Percentiles rank a stretch among this genome's conserved stretches.
Evolutionary conservation across 2,797 vertebrate species (phyloP).

Genomic region (Poeciliopsis infans): DNA sequence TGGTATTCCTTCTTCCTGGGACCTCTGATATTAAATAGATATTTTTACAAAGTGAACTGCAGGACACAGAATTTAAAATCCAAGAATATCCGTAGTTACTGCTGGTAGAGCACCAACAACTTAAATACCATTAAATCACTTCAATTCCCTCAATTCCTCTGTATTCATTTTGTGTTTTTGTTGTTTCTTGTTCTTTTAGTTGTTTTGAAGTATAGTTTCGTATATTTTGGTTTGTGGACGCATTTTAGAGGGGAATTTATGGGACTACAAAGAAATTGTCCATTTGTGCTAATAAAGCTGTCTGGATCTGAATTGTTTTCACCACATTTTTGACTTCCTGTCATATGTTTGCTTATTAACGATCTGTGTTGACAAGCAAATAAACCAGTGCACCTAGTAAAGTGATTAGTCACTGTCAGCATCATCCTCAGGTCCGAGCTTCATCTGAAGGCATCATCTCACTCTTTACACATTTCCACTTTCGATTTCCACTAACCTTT

Average conservation of each 20-base stretch:
- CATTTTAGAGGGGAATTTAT: neutral
- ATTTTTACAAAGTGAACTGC: neutral
- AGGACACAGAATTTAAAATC: neutral
- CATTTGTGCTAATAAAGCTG: neutral
- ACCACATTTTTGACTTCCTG: neutral
- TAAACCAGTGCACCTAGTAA: neutral
- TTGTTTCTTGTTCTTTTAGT: neutral
- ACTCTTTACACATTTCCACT: neutral
- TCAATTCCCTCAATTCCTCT: neutral
- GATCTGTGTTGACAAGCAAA: neutral
- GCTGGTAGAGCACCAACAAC: neutral
- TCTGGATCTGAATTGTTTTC: neutral
- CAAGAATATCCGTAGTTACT: neutral
- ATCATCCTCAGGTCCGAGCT: neutral
- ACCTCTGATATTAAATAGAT: neutral
- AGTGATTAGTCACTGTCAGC: neutral
- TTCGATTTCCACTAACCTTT: neutral
- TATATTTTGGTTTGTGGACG: neutral
- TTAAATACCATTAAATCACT: neutral
- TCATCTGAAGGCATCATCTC: neutral
- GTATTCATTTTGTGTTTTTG: neutral
- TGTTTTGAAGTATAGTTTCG: neutral
- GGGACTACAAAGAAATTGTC: neutral
- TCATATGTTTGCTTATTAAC: neutral
- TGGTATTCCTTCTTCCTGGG: neutral